phyloP scores from a whole-genome alignment of 2,797 vertebrate species.

The Poeciliopsis presidionis region DNA sequence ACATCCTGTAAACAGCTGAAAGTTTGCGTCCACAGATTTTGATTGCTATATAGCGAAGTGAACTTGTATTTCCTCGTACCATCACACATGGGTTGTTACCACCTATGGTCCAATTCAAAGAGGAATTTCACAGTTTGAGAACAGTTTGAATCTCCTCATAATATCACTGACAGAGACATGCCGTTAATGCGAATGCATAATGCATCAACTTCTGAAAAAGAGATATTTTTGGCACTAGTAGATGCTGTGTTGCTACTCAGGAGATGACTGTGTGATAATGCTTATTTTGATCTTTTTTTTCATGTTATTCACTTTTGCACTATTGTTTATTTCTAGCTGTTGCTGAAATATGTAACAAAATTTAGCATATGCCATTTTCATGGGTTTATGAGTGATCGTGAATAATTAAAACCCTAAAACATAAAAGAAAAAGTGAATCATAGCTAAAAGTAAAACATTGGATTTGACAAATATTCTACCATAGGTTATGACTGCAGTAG shows the following conservation, averaged over 20 bases:
- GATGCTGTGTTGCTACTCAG: constrained; percentile 3
- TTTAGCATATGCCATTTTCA: background rate
- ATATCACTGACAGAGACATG: constrained; percentile 1
- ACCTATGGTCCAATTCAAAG: background rate
- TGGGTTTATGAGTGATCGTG: background rate
- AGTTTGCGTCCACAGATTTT: background rate
- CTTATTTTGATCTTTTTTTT: constrained; percentile 8
- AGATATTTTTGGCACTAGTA: background rate
- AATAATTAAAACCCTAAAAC: background rate
- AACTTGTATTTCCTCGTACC: too few relatives aligned
- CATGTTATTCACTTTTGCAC: constrained; percentile 1
- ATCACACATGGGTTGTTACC: background rate
- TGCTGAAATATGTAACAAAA: background rate
- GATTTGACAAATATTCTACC: background rate
- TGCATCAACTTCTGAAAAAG: constrained; percentile 13
- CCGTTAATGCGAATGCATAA: constrained; percentile 4
- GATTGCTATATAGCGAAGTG: background rate
- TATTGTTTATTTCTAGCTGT: constrained; percentile 2
- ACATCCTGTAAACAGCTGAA: background rate
- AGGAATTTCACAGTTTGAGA: constrained; percentile 1
- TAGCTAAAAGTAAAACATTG: background rate
- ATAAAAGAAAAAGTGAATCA: background rate
- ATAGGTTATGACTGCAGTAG: background rate
- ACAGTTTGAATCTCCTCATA: background rate
- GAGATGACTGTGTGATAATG: background rate